Conservation (phyloP, 2,113 vertebrate genomes). For the Gymnarchus niloticus region DNA sequence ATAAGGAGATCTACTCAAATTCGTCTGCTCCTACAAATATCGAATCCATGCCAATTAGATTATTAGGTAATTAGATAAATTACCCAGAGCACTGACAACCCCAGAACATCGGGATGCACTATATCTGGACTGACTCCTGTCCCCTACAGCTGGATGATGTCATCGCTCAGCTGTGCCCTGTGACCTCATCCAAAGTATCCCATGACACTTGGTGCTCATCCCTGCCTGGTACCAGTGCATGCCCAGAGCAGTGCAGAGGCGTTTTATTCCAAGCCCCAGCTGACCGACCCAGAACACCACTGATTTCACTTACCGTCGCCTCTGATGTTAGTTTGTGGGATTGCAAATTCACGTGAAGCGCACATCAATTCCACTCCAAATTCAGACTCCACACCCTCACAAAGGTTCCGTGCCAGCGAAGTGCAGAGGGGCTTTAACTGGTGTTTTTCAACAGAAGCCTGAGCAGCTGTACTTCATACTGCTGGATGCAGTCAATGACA, state of each 20-base stretch:
- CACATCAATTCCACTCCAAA: neutral
- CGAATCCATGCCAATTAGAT: neutral
- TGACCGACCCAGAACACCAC: neutral
- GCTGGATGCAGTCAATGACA: neutral
- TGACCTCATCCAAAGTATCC: neutral
- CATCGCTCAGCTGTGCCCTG: neutral
- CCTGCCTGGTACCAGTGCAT: neutral
- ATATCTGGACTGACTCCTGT: neutral
- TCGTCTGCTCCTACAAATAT: neutral
- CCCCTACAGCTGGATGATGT: neutral
- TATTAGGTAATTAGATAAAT: too few relatives aligned
- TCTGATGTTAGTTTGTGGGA: neutral
- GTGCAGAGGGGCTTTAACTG: neutral
- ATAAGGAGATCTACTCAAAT: neutral
- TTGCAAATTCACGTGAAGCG: neutral
- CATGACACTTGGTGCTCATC: neutral
- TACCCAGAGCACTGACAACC: neutral
- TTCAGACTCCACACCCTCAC: neutral
- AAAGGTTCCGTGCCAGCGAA: neutral
- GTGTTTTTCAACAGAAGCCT: neutral
- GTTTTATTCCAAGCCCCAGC: neutral
- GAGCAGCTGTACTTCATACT: neutral
- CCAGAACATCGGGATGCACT: neutral
- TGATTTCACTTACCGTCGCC: neutral
- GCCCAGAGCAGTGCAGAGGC: neutral